Conservation (phyloP, 2,888 invertebrate genomes). For the Lasius platythorax region DNA sequence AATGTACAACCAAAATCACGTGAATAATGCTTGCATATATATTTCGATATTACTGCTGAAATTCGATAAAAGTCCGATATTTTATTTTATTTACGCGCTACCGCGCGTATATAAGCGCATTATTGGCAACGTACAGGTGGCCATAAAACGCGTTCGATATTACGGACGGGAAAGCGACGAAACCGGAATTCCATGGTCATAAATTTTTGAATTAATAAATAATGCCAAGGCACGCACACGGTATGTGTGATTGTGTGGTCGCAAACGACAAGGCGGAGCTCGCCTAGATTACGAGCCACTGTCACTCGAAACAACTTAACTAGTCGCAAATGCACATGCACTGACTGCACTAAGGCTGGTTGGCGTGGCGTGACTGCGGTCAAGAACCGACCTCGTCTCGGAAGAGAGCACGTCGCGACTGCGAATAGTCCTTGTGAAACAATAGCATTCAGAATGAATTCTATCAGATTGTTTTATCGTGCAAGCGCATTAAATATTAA, state of each 20-base stretch:
- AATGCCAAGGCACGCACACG: constrained; percentile 35
- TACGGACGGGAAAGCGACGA: constrained; percentile 20
- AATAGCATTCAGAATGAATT: constrained; percentile 31
- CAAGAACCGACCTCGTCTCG: constrained; percentile 22
- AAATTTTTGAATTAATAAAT: constrained; percentile 64
- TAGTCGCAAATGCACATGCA: constrained; percentile 36
- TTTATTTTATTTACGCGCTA: constrained; percentile 45
- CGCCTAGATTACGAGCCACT: constrained; percentile 32
- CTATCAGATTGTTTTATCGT: constrained; percentile 2
- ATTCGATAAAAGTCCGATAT: constrained; percentile 21
- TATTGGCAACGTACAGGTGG: constrained; percentile 24
- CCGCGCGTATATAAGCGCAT: constrained; percentile 25
- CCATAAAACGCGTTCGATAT: constrained; percentile 42
- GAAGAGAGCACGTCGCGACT: not conserved
- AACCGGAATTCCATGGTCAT: constrained; percentile 49
- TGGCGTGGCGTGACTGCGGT: not conserved
- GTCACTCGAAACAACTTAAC: constrained; percentile 48
- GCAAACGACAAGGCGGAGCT: constrained; percentile 42
- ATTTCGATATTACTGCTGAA: constrained; percentile 7
- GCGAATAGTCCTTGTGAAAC: not conserved
- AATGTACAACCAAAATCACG: constrained; percentile 19
- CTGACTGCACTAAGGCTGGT: not conserved
- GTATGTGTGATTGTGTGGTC: constrained; percentile 30
- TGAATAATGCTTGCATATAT: constrained; percentile 24
- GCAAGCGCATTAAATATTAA: constrained; percentile 5